These are phyloP conservation scores for Diadumene lineata DNA, from an alignment of 92 coral and sea anemone species.

Conservation along the genomic window DNA sequence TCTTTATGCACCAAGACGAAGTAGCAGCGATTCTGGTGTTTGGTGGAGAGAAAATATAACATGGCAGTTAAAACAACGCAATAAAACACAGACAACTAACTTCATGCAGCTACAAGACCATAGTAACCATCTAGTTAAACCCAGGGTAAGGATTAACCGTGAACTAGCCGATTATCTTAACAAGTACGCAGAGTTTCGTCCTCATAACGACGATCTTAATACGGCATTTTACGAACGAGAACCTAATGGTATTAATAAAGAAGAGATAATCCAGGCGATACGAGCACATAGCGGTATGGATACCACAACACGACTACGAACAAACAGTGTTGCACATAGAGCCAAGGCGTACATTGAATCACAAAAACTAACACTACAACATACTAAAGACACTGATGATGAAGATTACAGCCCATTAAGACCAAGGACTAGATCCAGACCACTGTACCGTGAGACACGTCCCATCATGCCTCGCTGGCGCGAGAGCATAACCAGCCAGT, in stretches of 20 bases:
- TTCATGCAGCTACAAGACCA: constrained; percentile 63
- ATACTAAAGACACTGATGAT: constrained; percentile 53
- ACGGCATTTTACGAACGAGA: constrained; percentile 44
- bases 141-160: constrained; percentile 55
- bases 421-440: constrained; percentile 20
- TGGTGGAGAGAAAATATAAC: constrained; percentile 84
- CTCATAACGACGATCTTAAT: constrained; percentile 33
- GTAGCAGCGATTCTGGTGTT: constrained; percentile 32
- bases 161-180: constrained; percentile 79
- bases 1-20: constrained; percentile 33
- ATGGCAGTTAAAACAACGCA: constrained; percentile 75
- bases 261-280: constrained; percentile 65
- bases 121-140: constrained; percentile 26
- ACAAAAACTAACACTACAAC: constrained; percentile 31
- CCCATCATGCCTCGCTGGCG: constrained; percentile 65
- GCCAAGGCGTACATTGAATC: constrained; percentile 60
- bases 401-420: constrained; percentile 25
- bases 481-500: constrained; percentile 62
- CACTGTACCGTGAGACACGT: constrained; percentile 15
- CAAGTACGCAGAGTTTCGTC: constrained; percentile 61
- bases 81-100: constrained; percentile 62
- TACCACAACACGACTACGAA: constrained; percentile 20
- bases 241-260: constrained; percentile 41
- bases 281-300: constrained; percentile 54
- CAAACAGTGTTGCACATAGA: constrained; percentile 68